Conservation (phyloP, 2,113 vertebrate genomes). For the Pterophyllum scalare region DNA sequence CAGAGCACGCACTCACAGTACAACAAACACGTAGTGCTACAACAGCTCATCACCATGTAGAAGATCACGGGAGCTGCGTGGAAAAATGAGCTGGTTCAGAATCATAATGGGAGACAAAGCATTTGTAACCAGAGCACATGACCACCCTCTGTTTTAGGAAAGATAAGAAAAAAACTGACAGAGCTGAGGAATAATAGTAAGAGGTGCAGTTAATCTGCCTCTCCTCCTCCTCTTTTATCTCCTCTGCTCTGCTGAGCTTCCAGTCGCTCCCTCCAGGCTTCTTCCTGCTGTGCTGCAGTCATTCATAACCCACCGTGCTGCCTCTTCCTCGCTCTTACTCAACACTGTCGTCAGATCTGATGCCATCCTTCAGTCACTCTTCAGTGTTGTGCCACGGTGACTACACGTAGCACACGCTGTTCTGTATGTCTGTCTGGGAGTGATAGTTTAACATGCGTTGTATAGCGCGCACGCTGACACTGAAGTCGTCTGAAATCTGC, state of each 20-base stretch:
- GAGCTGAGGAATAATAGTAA: background rate
- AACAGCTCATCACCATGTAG: background rate
- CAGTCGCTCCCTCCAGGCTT: background rate
- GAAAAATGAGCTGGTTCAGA: background rate
- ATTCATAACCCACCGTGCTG: background rate
- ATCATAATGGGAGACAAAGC: background rate
- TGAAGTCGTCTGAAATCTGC: background rate
- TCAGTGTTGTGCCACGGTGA: background rate
- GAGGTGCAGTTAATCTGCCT: background rate
- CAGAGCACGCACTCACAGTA: background rate
- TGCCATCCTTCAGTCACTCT: background rate
- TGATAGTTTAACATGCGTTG: background rate
- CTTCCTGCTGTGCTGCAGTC: background rate
- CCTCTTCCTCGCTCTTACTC: background rate
- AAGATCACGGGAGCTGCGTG: background rate
- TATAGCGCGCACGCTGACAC: background rate
- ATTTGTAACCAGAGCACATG: background rate
- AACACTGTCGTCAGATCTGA: background rate
- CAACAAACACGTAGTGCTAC: background rate
- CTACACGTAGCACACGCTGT: background rate
- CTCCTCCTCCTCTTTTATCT: too few relatives aligned
- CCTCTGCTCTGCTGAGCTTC: slow-evolving; percentile 1
- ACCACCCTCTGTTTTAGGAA: background rate
- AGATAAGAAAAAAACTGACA: background rate
- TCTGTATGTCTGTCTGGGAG: background rate